A percentile compares a stretch with the other conserved stretches of the same genome.
Conservation (phyloP, 2,113 vertebrate genomes). For the Prochilodus magdalenae region DNA sequence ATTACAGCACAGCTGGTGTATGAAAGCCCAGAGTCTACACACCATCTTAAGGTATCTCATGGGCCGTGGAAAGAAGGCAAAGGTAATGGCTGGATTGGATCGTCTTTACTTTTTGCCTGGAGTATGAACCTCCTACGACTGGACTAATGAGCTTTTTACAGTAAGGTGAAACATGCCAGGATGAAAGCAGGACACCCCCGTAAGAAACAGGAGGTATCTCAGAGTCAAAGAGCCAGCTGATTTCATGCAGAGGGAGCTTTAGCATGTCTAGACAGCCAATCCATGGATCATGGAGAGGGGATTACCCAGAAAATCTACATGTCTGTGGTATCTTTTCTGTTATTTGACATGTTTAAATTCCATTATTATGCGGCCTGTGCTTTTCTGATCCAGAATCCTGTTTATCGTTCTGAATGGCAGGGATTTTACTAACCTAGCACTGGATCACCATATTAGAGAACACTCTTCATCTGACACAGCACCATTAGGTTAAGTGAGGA, state of each 20-base stretch:
- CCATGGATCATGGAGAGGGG: conserved; percentile 41
- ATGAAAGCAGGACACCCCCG: conserved; percentile 48
- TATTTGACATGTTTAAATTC: neutral
- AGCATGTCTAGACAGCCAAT: conserved; percentile 45
- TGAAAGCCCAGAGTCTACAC: conserved; percentile 58
- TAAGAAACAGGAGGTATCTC: conserved; percentile 28
- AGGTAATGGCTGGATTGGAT: conserved; percentile 37
- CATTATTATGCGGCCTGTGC: neutral
- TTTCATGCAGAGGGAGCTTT: conserved; percentile 14
- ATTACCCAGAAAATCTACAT: conserved; percentile 20
- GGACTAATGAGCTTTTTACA: conserved; percentile 67
- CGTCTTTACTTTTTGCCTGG: conserved; percentile 43
- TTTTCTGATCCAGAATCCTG: neutral
- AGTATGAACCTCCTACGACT: conserved; percentile 56
- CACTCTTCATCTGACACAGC: too few species aligned
- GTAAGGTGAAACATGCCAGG: conserved; percentile 53
- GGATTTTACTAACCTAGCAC: too few species aligned
- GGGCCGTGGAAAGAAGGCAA: conserved; percentile 62
- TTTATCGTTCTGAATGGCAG: too few species aligned
- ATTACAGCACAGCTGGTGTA: conserved; percentile 73
- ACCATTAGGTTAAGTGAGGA: too few species aligned
- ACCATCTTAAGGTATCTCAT: conserved; percentile 60
- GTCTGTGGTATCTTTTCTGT: neutral
- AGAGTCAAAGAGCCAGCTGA: conserved; percentile 34
- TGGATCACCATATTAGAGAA: too few species aligned